Evolutionary conservation across 2,797 vertebrate genomes (phyloP).

Genomic region (Decapterus maruadsi): DNA sequence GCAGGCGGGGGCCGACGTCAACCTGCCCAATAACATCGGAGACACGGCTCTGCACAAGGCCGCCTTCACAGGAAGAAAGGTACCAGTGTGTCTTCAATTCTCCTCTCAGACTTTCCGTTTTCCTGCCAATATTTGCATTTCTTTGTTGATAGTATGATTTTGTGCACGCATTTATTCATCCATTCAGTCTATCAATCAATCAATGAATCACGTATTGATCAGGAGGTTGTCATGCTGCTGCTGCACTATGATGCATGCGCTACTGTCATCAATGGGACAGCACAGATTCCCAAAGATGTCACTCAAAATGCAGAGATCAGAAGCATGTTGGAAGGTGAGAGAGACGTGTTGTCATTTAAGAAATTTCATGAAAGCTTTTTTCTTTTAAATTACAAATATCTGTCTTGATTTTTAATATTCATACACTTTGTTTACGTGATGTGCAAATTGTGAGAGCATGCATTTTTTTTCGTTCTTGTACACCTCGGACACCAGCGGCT

Average conservation of each 20-base stretch:
- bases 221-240: constrained; percentile 97
- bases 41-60: constrained; percentile 96
- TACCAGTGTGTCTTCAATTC: constrained; percentile 60
- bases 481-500: constrained; percentile 84
- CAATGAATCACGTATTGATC: constrained; percentile 70
- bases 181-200: constrained; percentile 44
- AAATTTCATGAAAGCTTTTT: constrained; percentile 14
- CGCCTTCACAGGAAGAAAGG: constrained; percentile 96
- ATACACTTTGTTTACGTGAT: background rate
- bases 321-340: constrained; percentile 95
- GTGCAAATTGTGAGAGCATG: background rate
- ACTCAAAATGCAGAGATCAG: constrained; percentile 93
- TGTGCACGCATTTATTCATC: constrained; percentile 76
- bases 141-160: constrained; percentile 35
- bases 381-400: background rate
- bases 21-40: constrained; percentile 94
- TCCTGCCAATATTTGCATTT: constrained; percentile 17
- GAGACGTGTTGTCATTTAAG: constrained; percentile 5
- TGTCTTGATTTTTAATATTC: background rate
- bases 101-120: constrained; percentile 3
- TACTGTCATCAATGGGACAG: constrained; percentile 93
- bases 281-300: constrained; percentile 95
- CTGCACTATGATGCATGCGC: constrained; percentile 91
- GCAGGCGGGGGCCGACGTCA: constrained; percentile 93
- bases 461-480: background rate